These are phyloP conservation scores for Drosophila lacteicornis DNA, from an alignment of 1,140 invertebrate genomes.

Conservation along the genomic window DNA sequence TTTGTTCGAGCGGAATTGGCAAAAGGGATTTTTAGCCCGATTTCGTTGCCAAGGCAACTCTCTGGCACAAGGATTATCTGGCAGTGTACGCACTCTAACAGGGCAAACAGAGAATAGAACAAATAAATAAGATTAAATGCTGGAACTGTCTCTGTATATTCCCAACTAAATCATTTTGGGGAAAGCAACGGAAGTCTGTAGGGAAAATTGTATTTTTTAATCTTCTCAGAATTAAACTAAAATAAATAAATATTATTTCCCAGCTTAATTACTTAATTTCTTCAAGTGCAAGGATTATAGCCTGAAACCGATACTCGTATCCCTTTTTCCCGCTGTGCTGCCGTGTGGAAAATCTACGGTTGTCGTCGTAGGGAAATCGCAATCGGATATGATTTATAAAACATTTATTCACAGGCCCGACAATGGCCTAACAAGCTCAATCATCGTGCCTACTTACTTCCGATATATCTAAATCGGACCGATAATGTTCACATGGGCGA, in stretches of 20 bases:
- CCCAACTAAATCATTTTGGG: too few relatives aligned
- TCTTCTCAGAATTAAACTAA: too few relatives aligned
- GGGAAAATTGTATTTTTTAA: too few relatives aligned
- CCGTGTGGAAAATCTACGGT: neutral
- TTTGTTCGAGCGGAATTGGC: slow-evolving; percentile 35
- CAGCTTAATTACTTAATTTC: neutral
- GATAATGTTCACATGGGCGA: slow-evolving; percentile 43
- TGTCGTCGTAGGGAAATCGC: slow-evolving; percentile 25
- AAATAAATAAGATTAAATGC: too few relatives aligned
- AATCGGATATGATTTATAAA: slow-evolving; percentile 54
- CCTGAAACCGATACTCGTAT: neutral
- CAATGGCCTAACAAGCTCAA: slow-evolving; percentile 50
- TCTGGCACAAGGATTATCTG: slow-evolving; percentile 29
- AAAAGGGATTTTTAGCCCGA: slow-evolving; percentile 27
- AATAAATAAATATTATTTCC: too few relatives aligned
- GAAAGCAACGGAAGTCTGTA: too few relatives aligned
- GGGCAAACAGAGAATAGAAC: slow-evolving; percentile 1
- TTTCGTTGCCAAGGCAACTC: slow-evolving; percentile 35
- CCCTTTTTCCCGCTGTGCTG: neutral
- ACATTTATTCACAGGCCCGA: slow-evolving; percentile 33
- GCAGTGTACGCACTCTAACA: slow-evolving; percentile 4
- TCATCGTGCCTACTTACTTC: slow-evolving; percentile 48
- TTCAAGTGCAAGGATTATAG: neutral
- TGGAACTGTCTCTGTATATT: too few relatives aligned
- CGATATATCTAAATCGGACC: slow-evolving; percentile 41